phyloP scores from a whole-genome alignment of 2,113 vertebrate species.

The Butastur rufipennis region DNA sequence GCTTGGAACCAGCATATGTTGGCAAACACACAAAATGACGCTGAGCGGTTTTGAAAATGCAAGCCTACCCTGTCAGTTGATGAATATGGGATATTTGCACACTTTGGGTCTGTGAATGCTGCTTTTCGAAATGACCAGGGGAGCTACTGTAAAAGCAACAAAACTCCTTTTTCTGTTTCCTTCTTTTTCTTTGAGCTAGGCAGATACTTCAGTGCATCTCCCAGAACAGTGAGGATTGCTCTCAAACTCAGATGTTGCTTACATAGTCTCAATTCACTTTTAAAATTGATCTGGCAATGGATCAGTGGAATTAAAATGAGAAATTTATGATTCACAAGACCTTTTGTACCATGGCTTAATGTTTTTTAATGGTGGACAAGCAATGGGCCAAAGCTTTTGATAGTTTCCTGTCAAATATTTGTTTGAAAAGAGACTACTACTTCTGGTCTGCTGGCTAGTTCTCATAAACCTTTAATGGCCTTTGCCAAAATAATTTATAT shows the following conservation, averaged over 20 bases:
- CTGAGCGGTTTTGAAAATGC: neutral
- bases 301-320: constrained; percentile 10
- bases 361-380: constrained; percentile 38
- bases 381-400: neutral
- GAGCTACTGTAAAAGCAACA: neutral
- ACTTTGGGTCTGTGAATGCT: neutral
- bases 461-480: constrained; percentile 38
- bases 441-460: constrained; percentile 41
- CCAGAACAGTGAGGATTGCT: neutral
- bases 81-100: neutral
- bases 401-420: constrained; percentile 42
- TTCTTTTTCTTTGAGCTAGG: neutral
- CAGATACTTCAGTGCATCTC: neutral
- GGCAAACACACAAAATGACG: neutral
- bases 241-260: neutral
- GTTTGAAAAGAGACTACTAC: constrained; percentile 23
- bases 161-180: neutral
- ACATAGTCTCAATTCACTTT: neutral
- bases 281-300: constrained; percentile 28
- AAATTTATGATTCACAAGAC: constrained; percentile 26
- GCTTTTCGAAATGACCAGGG: neutral
- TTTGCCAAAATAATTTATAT: constrained; percentile 60
- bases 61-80: neutral
- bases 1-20: neutral
- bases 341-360: constrained; percentile 28